These are phyloP conservation scores for Hippopotamyrus pictus DNA, from an alignment of 2,797 vertebrate genomes.

Conservation along the genomic window DNA sequence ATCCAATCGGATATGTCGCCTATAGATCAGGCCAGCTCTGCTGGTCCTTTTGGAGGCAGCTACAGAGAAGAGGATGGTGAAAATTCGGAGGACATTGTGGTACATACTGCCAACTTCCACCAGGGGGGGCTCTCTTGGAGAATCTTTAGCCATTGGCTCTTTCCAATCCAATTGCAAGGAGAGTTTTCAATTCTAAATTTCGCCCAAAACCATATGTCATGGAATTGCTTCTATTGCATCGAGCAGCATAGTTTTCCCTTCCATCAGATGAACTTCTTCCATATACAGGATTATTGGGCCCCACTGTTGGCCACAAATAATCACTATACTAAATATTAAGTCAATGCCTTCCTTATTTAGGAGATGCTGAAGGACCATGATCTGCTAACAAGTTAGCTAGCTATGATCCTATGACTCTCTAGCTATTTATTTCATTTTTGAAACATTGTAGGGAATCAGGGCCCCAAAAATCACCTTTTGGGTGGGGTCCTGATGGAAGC, in stretches of 20 bases:
- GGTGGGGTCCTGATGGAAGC: neutral
- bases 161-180: neutral
- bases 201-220: neutral
- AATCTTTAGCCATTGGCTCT: neutral
- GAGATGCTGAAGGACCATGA: neutral
- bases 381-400: neutral
- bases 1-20: too few species aligned
- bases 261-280: neutral
- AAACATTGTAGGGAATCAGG: neutral
- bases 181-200: neutral
- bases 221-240: neutral
- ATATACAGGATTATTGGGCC: neutral
- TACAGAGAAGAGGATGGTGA: neutral
- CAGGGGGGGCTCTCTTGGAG: neutral
- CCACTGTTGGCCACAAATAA: neutral
- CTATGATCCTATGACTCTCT: neutral
- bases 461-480: neutral
- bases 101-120: neutral
- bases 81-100: neutral
- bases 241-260: neutral
- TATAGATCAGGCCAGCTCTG: too few species aligned
- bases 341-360: neutral
- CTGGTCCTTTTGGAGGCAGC: neutral
- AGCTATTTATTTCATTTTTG: neutral
- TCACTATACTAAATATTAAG: neutral